Conservation (phyloP, 2,797 vertebrate species). For the Pangasius krempfi region DNA sequence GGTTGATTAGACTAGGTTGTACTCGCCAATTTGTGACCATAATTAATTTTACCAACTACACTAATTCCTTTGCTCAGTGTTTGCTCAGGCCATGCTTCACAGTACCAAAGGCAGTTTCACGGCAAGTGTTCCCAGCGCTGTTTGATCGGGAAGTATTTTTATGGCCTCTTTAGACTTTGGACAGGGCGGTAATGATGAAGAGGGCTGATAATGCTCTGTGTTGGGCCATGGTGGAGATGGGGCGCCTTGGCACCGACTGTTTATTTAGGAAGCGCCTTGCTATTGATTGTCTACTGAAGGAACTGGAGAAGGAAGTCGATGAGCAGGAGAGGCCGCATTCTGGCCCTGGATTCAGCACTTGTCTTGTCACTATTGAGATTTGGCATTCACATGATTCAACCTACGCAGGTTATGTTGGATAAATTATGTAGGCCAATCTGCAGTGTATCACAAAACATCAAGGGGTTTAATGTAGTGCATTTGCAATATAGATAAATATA, state of each 20-base stretch:
- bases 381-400: neutral
- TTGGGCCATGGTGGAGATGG: slow-evolving; percentile 30
- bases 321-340: neutral
- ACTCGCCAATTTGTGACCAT: neutral
- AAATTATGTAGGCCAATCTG: neutral
- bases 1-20: neutral
- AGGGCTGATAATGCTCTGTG: slow-evolving; percentile 23
- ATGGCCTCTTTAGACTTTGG: slow-evolving; percentile 43
- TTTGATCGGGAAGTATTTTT: slow-evolving; percentile 16
- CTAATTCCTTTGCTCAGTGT: neutral
- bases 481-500: neutral
- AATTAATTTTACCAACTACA: neutral
- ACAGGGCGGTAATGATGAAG: slow-evolving; percentile 10
- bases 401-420: neutral
- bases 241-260: slow-evolving; percentile 31
- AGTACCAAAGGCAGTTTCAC: neutral
- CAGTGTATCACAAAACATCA: neutral
- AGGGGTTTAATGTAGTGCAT: neutral
- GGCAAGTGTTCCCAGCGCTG: neutral
- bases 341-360: neutral
- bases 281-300: neutral
- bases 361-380: neutral
- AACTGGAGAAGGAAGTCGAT: neutral
- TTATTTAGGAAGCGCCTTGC: slow-evolving; percentile 20
- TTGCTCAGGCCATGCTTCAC: too few relatives aligned